Base-by-base conservation (phyloP, 2,113 vertebrate species). In the Phrynosoma platyrhinos region DNA sequence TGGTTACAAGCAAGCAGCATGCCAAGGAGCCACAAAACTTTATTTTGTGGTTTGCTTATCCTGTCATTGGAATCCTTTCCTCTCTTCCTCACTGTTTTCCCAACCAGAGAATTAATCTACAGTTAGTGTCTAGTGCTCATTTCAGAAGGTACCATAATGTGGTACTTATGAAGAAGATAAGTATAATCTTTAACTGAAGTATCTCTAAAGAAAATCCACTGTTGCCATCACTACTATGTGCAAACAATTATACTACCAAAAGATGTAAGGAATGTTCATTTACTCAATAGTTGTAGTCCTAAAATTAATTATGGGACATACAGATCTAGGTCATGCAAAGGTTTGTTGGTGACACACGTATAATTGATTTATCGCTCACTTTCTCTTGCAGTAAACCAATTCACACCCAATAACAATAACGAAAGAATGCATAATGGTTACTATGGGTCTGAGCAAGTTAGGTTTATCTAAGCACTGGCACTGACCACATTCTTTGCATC, bases 281-380 rank as follows among this genome's bases (percentile, higher is more conserved):
- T 25, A 9, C 71, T 58, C 36, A 71, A 30, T 64, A n/a, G 32
- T 10, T 16, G 53, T 74, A n/a, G 27, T 18, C 1, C 27, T 40
- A 64, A 75, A 10, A 18, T 80, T 8, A 75, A 53, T 71, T n/a
- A 83, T 9, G 20, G 69, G 69, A 62, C 9, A 25, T 66, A 42
- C 32, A n/a, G 9, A n/a, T 66, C 36, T 66, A 36, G 30, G 4
- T 40, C 71, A 71, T 40, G 32, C 14, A 42, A 58, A 81, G 7
- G 10, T 13, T 74, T 82, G 71, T 10, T 32, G 27, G 84, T 91
- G 18, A 83, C 84, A 87, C 71, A 92, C 83, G 76, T 42, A 58
- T 81, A 32, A 83, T 55, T 86, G 79, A 90, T 82, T 89, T 92
- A 69, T 82, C 91, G 81, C 71, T 90, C 52, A 85, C 75, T 91